phyloP scores from a whole-genome alignment of 1,140 invertebrate species.

The Bilobella aurantiaca region DNA sequence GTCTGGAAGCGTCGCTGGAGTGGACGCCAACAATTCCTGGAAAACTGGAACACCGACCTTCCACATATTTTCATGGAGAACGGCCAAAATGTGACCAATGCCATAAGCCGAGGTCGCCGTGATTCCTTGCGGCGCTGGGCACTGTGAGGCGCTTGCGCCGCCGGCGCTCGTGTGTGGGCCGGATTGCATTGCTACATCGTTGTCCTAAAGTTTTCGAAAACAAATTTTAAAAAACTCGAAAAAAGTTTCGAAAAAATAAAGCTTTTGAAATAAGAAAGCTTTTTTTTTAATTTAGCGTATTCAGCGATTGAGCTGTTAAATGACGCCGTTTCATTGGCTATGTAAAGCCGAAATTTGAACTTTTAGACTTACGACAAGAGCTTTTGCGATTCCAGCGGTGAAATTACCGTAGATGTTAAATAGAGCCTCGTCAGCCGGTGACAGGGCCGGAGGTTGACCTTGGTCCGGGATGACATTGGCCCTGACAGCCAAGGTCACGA shows the following conservation, averaged over 20 bases:
- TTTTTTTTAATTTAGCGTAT: too few relatives aligned
- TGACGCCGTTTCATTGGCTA: too few relatives aligned
- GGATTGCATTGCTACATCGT: not conserved
- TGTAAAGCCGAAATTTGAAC: not conserved
- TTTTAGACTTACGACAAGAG: not conserved
- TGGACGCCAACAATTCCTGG: not conserved
- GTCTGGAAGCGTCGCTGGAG: conserved; percentile 3
- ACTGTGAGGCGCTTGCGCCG: not conserved
- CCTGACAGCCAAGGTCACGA: not conserved
- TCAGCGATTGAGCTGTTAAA: not conserved
- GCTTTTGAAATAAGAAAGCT: too few relatives aligned
- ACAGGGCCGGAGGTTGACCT: not conserved
- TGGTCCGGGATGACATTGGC: not conserved
- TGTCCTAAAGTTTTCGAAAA: not conserved
- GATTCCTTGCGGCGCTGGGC: not conserved
- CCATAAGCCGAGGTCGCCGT: conserved; percentile 6
- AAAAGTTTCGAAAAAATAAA: too few relatives aligned
- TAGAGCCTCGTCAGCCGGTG: not conserved
- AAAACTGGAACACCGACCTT: not conserved
- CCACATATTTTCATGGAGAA: not conserved
- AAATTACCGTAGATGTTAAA: not conserved
- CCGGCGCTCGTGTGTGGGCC: not conserved
- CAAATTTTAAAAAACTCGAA: not conserved
- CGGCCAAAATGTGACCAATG: conserved; percentile 5
- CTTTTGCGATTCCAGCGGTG: not conserved